Evolutionary conservation across 2,113 vertebrate genomes (phyloP), one percentile per base, ranked within the genome.

Genomic region (Platichthys stellatus): DNA sequence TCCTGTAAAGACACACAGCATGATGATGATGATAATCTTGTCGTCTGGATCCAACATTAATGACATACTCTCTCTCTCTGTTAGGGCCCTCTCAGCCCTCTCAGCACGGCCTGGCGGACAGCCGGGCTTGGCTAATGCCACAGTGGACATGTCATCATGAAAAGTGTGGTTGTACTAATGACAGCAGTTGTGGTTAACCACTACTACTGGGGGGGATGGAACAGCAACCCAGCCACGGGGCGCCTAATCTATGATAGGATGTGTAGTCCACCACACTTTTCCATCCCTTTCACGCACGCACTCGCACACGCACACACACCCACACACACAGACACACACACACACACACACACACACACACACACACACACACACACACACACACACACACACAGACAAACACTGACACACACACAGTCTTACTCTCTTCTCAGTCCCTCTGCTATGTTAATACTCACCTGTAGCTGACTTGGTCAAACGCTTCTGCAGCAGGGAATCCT

Each of bases 401-500:
- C 40, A 45, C 65, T 28, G 28, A 28, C 28, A 28, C 28, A 31
- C 6, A 31, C 31, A 31, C 31, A 31, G 31, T 31, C 31, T 31
- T 31, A 31, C 31, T 31, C 31, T 7, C 5, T 62, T 5, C 24
- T 35, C 45, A 9, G 18, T n/a, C 12, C 5, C 58, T 58, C 10
- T 47, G 18, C 60, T 0, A 4, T 13, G 20, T 0, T 72, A 53
- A 76, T 66, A 69, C 91, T 90, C 94, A 99, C 98, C 95, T 95
- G 94, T 99, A 99, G 90, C 96, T 92, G 47, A 80, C 90, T 64
- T 79, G 88, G 86, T 97, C 84, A 69, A 95, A 71, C 0, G 89
- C 90, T 5, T 93, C 92, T 45, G 96, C 94, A 0, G 43, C 85
- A 23, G 98, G 97, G 90, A 96, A 99, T 87, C 98, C 98, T 92